These are phyloP conservation scores for Sphenodon punctatus DNA, from an alignment of 2,797 vertebrate genomes.

Conservation along the genomic window DNA sequence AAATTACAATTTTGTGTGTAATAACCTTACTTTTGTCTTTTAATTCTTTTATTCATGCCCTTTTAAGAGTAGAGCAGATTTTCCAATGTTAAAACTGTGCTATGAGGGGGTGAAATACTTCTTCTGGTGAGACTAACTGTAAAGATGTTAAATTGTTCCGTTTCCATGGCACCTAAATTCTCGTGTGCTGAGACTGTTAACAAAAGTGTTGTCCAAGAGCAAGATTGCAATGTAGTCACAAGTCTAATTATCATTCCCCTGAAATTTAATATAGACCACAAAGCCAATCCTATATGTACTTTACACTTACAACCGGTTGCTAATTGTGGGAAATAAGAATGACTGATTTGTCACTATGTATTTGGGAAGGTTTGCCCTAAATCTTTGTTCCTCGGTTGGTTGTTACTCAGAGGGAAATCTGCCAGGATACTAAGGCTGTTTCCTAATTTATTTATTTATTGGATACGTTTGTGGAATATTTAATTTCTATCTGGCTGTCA, in stretches of 20 bases:
- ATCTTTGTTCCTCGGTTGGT: rapidly evolving
- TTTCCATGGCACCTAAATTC: no score
- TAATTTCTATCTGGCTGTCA: background rate
- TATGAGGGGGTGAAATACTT: background rate
- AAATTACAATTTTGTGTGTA: background rate
- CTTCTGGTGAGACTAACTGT: background rate
- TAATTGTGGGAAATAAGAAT: background rate
- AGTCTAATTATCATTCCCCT: background rate
- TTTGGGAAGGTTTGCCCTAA: background rate
- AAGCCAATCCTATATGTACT: background rate
- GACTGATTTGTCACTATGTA: rapidly evolving
- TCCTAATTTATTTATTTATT: slow-evolving; percentile 14
- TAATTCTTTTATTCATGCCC: background rate
- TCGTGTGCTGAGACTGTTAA: background rate
- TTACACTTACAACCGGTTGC: background rate
- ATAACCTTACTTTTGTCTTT: background rate
- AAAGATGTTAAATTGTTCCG: background rate
- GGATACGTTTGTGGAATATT: background rate
- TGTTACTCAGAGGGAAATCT: background rate
- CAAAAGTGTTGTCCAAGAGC: background rate
- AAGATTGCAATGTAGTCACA: background rate
- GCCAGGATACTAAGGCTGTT: slow-evolving; percentile 7
- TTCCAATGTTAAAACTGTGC: background rate
- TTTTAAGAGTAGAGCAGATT: slow-evolving; percentile 5
- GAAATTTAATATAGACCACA: background rate